These are phyloP conservation scores for Drosophila setosimentum DNA, from an alignment of 2,888 invertebrate species.

Conservation along the genomic window DNA sequence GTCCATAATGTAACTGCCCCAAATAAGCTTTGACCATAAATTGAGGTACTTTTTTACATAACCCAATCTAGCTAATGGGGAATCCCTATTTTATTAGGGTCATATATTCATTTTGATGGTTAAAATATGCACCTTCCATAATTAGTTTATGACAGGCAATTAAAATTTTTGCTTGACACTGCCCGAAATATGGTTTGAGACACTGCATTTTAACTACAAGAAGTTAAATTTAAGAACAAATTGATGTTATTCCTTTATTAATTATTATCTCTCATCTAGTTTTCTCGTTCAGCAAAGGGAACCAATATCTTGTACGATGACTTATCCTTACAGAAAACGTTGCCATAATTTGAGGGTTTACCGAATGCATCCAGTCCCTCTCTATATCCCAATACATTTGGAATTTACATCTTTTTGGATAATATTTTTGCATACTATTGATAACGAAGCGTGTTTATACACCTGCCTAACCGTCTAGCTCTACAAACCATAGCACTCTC, in stretches of 20 bases:
- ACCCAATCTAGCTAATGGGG: too few species aligned
- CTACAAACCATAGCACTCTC: slow-evolving; percentile 10
- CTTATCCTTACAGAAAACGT: slow-evolving; percentile 32
- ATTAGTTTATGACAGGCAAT: too few species aligned
- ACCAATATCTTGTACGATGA: slow-evolving; percentile 20
- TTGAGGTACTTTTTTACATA: too few species aligned
- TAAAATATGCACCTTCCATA: too few species aligned
- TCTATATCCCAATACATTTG: slow-evolving; percentile 10
- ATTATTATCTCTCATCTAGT: neutral
- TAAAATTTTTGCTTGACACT: too few species aligned
- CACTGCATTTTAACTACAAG: neutral
- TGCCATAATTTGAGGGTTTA: slow-evolving; percentile 16
- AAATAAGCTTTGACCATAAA: too few species aligned
- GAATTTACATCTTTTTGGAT: slow-evolving; percentile 42
- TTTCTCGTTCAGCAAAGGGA: slow-evolving; percentile 18
- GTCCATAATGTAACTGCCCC: too few species aligned
- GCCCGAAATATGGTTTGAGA: too few species aligned
- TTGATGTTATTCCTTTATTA: neutral
- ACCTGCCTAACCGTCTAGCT: slow-evolving; percentile 31
- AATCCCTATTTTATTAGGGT: too few species aligned
- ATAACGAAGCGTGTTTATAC: neutral
- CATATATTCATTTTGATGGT: too few species aligned
- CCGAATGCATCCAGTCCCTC: neutral
- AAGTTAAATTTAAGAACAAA: neutral
- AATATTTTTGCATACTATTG: slow-evolving; percentile 49